Evolutionary conservation across 2,797 vertebrate species (phyloP), one percentile per base, ranked within the genome.

Genomic region (Molossus alvarezi): DNA sequence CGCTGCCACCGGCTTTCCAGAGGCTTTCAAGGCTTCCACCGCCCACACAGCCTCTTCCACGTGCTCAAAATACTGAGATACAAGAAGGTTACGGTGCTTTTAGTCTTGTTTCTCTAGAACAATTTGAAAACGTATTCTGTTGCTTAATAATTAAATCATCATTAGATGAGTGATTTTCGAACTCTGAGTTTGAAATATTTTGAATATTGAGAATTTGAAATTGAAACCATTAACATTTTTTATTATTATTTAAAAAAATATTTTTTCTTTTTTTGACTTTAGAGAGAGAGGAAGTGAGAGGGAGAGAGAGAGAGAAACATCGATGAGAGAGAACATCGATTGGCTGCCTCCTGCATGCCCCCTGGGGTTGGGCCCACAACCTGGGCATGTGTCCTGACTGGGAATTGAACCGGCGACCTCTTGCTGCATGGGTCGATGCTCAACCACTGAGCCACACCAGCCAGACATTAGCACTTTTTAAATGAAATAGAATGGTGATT

Each of bases 1-100:
- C 6, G 98, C 99, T 60, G 99, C 99, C 88, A 99, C 99, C 1
- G 99, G 99, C 72, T 99, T 99, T 18, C 99, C 99, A 7, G 99
- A 99, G 79, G 98, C 97, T 97, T 99, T 99, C 97, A 99, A 96
- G 79, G 99, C 98, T 97, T 99, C 99, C 2, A 99, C 99, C 14
- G 99, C 99, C 99, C 99, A 99, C 94, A 99, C 99, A 0, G 99
- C 99, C 98, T 99, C 99, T 98, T 99, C 99, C 95, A 99, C 99
- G 0, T 99, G 99, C 98, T 99, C 99, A 97, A 99, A 99, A 97
- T 99, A 99, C 99, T 99, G 98, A 96, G 98, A 97, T 76, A 97
- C 76, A 96, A 62, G 3, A 60, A 72, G 64, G 41, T 13, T 76
- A 41, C 64, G 27, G 53, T 21, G 60, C 11, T 62, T 79, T 90